phyloP scores from a whole-genome alignment of 1,140 invertebrate species.

The Coboldia fuscipes region DNA sequence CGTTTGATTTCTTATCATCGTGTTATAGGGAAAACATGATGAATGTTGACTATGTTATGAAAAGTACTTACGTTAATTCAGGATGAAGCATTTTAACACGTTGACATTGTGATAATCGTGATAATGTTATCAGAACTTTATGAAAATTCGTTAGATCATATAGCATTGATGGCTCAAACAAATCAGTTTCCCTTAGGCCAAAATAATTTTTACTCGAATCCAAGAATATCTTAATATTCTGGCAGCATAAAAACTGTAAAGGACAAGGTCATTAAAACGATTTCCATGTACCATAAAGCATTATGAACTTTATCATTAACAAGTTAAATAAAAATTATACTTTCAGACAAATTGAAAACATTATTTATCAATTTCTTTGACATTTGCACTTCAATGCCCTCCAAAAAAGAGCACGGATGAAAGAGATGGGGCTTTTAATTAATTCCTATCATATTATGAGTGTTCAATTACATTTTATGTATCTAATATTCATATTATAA shows the following conservation, averaged over 20 bases:
- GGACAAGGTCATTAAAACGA: too few species aligned
- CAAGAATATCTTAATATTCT: slow-evolving; percentile 85
- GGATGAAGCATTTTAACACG: slow-evolving; percentile 30
- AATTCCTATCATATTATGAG: too few species aligned
- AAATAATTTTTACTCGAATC: slow-evolving; percentile 64
- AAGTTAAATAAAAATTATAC: too few species aligned
- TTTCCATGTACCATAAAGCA: too few species aligned
- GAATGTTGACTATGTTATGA: too few species aligned
- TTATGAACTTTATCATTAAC: too few species aligned
- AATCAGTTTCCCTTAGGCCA: slow-evolving; percentile 59
- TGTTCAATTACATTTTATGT: too few species aligned
- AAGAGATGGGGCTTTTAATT: too few species aligned
- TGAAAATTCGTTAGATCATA: slow-evolving; percentile 89
- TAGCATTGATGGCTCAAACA: slow-evolving; percentile 81
- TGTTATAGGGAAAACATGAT: too few species aligned
- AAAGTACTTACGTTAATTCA: slow-evolving; percentile 44
- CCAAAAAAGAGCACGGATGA: too few species aligned
- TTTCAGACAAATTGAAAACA: too few species aligned
- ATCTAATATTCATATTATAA: too few species aligned
- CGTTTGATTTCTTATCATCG: not conserved
- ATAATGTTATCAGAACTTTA: slow-evolving; percentile 72
- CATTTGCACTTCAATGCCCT: not conserved
- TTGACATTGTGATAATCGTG: slow-evolving; percentile 61
- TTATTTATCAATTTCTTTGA: not conserved
- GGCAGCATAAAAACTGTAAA: slow-evolving; percentile 76